Percentiles rank a stretch among this genome's conserved stretches.
Evolutionary conservation across 2,888 invertebrate species (phyloP).

Genomic region (Bedellia somnulentella): DNA sequence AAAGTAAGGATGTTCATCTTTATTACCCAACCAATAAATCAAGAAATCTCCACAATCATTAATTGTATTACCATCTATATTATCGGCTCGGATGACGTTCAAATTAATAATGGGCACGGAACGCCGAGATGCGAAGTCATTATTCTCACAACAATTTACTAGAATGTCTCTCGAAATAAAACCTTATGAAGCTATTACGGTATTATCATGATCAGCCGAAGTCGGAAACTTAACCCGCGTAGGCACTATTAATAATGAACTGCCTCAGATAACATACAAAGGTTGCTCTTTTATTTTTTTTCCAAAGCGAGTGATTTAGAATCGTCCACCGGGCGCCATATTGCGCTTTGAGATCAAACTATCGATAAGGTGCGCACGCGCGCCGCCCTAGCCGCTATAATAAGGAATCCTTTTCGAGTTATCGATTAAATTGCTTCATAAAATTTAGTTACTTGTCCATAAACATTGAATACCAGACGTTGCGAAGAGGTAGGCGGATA

Average conservation of each 20-base stretch:
- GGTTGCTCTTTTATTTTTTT: slow-evolving; percentile 14
- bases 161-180: neutral
- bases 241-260: slow-evolving; percentile 14
- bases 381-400: slow-evolving; percentile 9
- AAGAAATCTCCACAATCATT: too few species aligned
- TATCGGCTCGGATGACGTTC: too few species aligned
- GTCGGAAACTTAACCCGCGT: neutral
- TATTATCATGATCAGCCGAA: too few species aligned
- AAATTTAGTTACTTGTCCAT: neutral
- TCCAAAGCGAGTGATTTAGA: slow-evolving; percentile 28
- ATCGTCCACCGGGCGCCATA: slow-evolving; percentile 26
- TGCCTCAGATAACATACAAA: slow-evolving; percentile 12
- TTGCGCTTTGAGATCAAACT: slow-evolving; percentile 19
- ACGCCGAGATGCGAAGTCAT: neutral
- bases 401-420: slow-evolving; percentile 1
- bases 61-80: too few species aligned
- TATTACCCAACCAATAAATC: too few species aligned
- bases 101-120: neutral
- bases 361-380: slow-evolving; percentile 20
- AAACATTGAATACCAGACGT: too few species aligned
- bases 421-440: neutral
- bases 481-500: too few species aligned
- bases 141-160: slow-evolving; percentile 1
- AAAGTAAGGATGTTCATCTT: too few species aligned
- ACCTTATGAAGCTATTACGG: neutral